Conservation (phyloP, 2,888 invertebrate species). For the Cephus pulcher region DNA sequence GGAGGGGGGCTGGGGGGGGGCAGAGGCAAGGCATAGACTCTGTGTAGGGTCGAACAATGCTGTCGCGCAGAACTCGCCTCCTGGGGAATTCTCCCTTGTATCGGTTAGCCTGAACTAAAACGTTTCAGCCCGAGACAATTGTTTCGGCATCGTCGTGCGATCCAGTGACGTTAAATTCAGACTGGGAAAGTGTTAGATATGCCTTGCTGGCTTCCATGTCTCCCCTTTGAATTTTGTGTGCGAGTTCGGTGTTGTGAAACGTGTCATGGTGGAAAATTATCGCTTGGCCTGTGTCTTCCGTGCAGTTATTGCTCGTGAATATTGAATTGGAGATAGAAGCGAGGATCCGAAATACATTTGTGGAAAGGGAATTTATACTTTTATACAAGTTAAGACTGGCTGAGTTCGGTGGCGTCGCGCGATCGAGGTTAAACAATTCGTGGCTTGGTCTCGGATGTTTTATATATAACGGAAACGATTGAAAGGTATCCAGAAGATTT, state of each 20-base stretch:
- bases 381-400: background rate
- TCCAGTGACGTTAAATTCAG: background rate
- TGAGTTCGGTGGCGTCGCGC: background rate
- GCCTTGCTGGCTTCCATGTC: background rate
- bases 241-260: background rate
- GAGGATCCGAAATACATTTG: conserved; percentile 12
- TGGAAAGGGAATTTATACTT: conserved; percentile 15
- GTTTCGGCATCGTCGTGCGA: background rate
- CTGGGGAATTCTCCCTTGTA: background rate
- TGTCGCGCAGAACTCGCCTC: background rate
- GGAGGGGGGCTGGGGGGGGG: background rate
- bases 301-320: background rate
- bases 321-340: background rate
- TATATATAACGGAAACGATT: background rate
- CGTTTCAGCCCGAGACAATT: background rate
- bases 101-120: background rate
- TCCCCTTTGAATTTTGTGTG: background rate
- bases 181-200: background rate
- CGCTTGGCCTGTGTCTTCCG: background rate
- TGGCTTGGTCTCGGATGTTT: background rate
- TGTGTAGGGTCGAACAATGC: conserved; percentile 7
- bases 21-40: background rate
- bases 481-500: background rate
- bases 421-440: background rate
- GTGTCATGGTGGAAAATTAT: background rate